Base-by-base conservation (phyloP, 1,140 invertebrate genomes). In the Calliphora vicina region DNA sequence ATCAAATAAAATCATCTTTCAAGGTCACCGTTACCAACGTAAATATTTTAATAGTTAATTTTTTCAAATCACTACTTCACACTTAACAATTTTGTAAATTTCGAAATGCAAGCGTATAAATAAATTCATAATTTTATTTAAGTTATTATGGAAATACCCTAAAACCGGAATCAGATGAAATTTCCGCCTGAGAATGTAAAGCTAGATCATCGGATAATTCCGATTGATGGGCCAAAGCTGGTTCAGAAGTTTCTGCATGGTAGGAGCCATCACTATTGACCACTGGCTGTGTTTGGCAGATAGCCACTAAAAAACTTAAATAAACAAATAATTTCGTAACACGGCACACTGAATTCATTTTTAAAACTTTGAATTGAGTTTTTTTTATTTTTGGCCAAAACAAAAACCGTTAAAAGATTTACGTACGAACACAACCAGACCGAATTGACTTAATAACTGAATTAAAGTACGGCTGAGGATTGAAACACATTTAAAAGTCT, bases 141-240 rank as follows among this genome's bases (percentile, higher is more conserved):
- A 35, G 10, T 10, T 8, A 35, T 10, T 2, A 35, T 35, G 35
- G 35, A 35, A 35, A 73, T 74, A 83, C 83, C 78, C 43, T 88
- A 43, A 89, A 89, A 10, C 85, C 88, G 23, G 86, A 82, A 29
- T 87, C n/a, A 83, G 0, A 85, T 86, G 42, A 82, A 35, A 43
- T 83, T 35, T 82, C 82, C 6, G 82, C 82, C 67, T 83, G 80
- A 17, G 84, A 83, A 57, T 82, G 82, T 23, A 45, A 74, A 35
- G 80, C 42, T 17, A 81, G 29, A 25, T 82, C 57, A 45, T 50
- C 42, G 57, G 71, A 72, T 81, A 67, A 67, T 25, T 67, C 61
- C 1, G 61, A 10, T 67, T 67, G 61, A 23, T 67, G n/a, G 6
- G 61, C 6, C 61, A 25, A 20, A 10, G n/a, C 61, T 23, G 61